A percentile compares a stretch with the other conserved stretches of the same genome.
phyloP scores from a whole-genome alignment of 2,113 vertebrate genomes.

The Rhinopomastus cyanomelas region DNA sequence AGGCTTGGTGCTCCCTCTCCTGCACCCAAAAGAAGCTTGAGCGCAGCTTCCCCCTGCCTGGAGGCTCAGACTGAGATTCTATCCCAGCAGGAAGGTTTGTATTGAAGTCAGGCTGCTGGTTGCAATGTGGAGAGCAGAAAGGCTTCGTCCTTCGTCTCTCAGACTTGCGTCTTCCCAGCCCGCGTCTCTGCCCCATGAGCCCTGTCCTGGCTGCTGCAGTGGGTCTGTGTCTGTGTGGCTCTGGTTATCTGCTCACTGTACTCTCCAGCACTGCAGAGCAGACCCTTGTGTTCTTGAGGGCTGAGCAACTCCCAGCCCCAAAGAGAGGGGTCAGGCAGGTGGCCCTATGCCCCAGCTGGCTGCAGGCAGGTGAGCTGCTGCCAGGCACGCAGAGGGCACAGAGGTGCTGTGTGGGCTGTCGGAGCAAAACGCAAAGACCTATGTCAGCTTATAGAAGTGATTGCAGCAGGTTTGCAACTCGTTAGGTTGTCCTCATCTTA shows the following conservation, averaged over 20 bases:
- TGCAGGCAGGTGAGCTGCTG: not conserved
- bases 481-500: not conserved
- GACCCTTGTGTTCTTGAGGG: not conserved
- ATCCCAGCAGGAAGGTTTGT: not conserved
- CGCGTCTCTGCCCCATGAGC: accelerated
- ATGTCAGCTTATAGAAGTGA: not conserved
- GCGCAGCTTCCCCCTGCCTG: not conserved
- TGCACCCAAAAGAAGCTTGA: not conserved
- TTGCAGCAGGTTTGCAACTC: not conserved
- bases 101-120: not conserved
- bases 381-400: accelerated
- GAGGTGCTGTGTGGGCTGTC: not conserved
- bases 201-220: not conserved
- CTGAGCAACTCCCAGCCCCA: not conserved
- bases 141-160: not conserved
- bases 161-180: not conserved
- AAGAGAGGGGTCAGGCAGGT: not conserved
- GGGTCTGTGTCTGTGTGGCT: not conserved
- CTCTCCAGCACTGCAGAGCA: not conserved
- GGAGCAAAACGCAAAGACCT: not conserved
- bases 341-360: accelerated
- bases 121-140: not conserved
- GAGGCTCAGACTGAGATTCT: not conserved
- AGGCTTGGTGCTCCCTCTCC: not conserved
- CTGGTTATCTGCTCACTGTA: not conserved